Percentiles rank a stretch among this genome's conserved stretches.
phyloP scores from a whole-genome alignment of 2,113 vertebrate genomes.

The Hemiscyllium ocellatum region DNA sequence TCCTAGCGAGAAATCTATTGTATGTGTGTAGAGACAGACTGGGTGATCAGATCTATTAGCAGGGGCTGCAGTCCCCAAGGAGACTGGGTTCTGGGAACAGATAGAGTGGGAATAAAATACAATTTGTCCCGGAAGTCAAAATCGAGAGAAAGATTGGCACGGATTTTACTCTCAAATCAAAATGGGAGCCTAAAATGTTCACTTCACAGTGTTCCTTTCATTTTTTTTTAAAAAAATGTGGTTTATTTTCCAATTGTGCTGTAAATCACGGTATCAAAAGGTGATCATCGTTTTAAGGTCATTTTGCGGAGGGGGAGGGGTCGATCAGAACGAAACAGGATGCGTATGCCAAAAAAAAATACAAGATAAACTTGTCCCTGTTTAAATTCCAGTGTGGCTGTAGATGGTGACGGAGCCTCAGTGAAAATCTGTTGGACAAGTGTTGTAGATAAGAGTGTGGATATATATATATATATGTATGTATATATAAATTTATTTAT shows the following conservation, averaged over 20 bases:
- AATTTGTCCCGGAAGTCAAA: neutral
- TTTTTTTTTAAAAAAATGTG: conserved; percentile 8
- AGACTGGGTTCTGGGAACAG: too few relatives aligned
- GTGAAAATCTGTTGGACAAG: neutral
- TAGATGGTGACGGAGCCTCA: conserved; percentile 31
- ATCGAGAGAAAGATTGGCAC: neutral
- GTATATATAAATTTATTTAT: neutral
- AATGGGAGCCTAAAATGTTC: neutral
- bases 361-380: conserved; percentile 42
- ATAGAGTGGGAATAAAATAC: neutral
- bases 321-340: conserved; percentile 39
- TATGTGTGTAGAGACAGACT: neutral
- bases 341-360: conserved; percentile 50
- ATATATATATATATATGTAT: conserved; percentile 1
- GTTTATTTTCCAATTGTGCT: conserved; percentile 39
- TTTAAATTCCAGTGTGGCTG: conserved; percentile 42
- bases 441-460: conserved; percentile 14
- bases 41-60: neutral
- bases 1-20: neutral
- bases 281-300: neutral
- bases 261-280: conserved; percentile 48
- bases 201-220: neutral
- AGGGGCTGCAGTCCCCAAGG: neutral
- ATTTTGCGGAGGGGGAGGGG: neutral
- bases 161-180: neutral